Base-by-base conservation (phyloP, 2,888 invertebrate species). In the Cataglyphis rosenhaueri region DNA sequence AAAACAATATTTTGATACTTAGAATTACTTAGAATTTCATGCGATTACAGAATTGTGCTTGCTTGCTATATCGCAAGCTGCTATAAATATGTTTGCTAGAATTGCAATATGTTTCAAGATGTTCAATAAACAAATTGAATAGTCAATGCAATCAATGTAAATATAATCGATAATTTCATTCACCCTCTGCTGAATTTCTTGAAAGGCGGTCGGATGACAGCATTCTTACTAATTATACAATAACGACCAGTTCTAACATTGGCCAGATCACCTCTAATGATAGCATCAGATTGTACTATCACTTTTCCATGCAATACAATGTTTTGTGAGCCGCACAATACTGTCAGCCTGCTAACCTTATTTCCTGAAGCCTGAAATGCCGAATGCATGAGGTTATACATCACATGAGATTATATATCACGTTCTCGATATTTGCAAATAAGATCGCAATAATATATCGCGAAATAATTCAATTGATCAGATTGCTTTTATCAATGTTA, bases 121-220 rank as follows among this genome's bases (percentile, higher is more conserved):
- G 59, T 57, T 61, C 61, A 21, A 52, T 52, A 29, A n/a, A 9
- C 57, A 32, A 29, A 4, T 21, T 48, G 10, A 62, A 32, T 35
- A 48, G 32, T 52, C 15, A 73, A 32, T 29, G 0, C n/a, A 32
- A 29, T 4, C 5, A 8, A 48, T 55, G 62, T 12, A 64, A 52
- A 62, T 73, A 62, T 35, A 65, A 48, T 21, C 44, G 12, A 52
- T 0, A 41, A 32, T 15, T 21, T n/a, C 84, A 91, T 93, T 92
- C 95, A 98, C 98, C 99, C 99, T 96, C 99, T 99, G 94, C 98
- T 98, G 93, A 99, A 99, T 95, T 99, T 99, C 94, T 99, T 99
- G 93, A 98, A 99, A 18, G 99, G 98, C 48, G 99, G 99, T 78
- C 99, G 95, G 89, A 99, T 98, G 1, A 99, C 98, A 29, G 99